Percentiles rank a stretch among this genome's conserved stretches.
Evolutionary conservation across 1,140 invertebrate genomes (phyloP).

Genomic region (Macrotrachela quadricornifera): DNA sequence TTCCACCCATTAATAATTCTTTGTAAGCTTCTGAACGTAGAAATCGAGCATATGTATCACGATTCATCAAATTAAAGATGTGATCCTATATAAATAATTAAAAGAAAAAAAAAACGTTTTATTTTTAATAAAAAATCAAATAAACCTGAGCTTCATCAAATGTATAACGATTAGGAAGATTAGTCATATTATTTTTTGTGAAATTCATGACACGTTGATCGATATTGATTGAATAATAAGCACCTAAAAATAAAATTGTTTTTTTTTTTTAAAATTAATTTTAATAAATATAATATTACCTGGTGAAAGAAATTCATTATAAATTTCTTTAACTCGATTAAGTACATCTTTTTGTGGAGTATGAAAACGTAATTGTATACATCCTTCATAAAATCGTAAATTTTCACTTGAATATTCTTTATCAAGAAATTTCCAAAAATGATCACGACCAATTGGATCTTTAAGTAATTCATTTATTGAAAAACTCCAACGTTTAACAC

Average conservation of each 20-base stretch:
- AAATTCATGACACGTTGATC: conserved; percentile 54
- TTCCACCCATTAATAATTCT: neutral
- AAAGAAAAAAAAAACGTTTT: conserved; percentile 15
- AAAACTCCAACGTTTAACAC: conserved; percentile 64
- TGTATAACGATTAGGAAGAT: conserved; percentile 48
- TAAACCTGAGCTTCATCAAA: conserved; percentile 83
- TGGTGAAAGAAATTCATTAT: conserved; percentile 29
- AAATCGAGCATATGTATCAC: conserved; percentile 89
- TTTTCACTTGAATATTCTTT: conserved; percentile 98
- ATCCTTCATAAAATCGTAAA: conserved; percentile 43
- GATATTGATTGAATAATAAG: conserved; percentile 84
- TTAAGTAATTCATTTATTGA: conserved; percentile 74
- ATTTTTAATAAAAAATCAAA: too few species aligned
- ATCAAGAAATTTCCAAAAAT: conserved; percentile 80
- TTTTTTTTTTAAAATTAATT: too few species aligned
- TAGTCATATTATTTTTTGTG: conserved; percentile 50
- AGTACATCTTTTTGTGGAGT: neutral
- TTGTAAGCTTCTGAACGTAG: conserved; percentile 84
- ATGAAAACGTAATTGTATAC: conserved; percentile 4
- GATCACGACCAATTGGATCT: conserved; percentile 80
- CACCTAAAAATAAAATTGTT: conserved; percentile 55
- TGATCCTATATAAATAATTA: conserved; percentile 77
- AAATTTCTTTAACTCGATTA: conserved; percentile 58
- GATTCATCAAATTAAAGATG: conserved; percentile 97
- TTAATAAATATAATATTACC: too few species aligned